A percentile compares a stretch with the other conserved stretches of the same genome.
phyloP scores from a whole-genome alignment of 2,797 vertebrate genomes.

The Falco biarmicus region DNA sequence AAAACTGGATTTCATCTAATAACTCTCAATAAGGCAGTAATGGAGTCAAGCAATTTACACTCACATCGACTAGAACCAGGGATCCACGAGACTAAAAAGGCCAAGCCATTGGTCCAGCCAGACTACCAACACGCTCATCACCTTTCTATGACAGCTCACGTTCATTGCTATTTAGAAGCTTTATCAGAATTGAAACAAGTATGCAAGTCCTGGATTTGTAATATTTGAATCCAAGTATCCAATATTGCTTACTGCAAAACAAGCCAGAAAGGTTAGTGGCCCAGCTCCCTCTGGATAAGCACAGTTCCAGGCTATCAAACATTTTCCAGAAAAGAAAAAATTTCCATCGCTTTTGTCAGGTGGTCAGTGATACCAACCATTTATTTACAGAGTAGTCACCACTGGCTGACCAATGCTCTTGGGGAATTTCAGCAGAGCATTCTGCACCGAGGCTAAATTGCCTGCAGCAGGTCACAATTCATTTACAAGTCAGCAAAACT shows the following conservation, averaged over 20 bases:
- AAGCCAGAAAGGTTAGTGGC: not conserved
- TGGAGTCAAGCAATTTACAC: not conserved
- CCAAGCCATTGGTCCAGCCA: conserved; percentile 38
- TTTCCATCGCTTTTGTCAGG: not conserved
- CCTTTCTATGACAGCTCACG: not conserved
- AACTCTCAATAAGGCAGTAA: not conserved
- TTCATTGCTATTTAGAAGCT: not conserved
- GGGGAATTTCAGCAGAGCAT: conserved; percentile 39
- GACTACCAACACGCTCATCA: not conserved
- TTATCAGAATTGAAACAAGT: not conserved
- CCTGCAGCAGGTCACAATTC: conserved; percentile 45
- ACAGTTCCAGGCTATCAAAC: not conserved
- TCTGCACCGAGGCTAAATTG: conserved; percentile 25
- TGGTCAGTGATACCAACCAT: not conserved
- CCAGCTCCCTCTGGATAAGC: not conserved
- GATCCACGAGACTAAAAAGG: not conserved
- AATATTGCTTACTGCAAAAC: not conserved
- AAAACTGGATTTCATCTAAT: not conserved
- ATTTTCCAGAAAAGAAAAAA: not conserved
- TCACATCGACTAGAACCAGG: not conserved
- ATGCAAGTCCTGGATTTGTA: not conserved
- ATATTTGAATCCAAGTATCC: not conserved
- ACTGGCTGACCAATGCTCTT: conserved; percentile 53
- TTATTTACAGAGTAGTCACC: not conserved
- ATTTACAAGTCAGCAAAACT: conserved; percentile 46